phyloP scores from a whole-genome alignment of 2,888 invertebrate species.

The Tetheella fluctuosa region DNA sequence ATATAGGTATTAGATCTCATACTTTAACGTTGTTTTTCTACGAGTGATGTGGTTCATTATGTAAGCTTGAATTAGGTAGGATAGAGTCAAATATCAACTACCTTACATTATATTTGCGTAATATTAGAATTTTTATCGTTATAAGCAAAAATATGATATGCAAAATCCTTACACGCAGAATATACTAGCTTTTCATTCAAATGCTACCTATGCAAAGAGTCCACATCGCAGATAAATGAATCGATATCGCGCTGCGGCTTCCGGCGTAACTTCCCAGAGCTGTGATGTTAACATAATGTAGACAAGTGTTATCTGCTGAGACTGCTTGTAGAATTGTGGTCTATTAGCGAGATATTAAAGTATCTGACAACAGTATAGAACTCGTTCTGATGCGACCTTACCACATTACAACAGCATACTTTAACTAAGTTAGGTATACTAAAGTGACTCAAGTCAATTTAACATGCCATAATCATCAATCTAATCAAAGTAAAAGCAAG shows the following conservation, averaged over 20 bases:
- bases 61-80: not conserved
- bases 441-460: too few relatives aligned
- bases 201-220: not conserved
- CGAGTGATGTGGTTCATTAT: not conserved
- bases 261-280: slow-evolving; percentile 26
- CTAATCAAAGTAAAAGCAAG: not conserved
- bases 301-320: not conserved
- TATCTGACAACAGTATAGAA: not conserved
- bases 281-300: slow-evolving; percentile 12
- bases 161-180: not conserved
- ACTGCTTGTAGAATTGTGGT: not conserved
- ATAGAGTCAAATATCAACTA: not conserved
- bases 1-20: slow-evolving; percentile 11
- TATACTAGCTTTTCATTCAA: not conserved
- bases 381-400: not conserved
- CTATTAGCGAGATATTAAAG: not conserved
- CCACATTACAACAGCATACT: not conserved
- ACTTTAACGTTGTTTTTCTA: not conserved
- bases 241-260: slow-evolving; percentile 50
- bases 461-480: too few relatives aligned
- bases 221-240: slow-evolving; percentile 40
- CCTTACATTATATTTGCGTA: too few relatives aligned
- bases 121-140: too few relatives aligned
- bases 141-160: not conserved
- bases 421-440: too few relatives aligned